Base-by-base conservation (phyloP, 2,113 vertebrate genomes). In the Solea solea region DNA sequence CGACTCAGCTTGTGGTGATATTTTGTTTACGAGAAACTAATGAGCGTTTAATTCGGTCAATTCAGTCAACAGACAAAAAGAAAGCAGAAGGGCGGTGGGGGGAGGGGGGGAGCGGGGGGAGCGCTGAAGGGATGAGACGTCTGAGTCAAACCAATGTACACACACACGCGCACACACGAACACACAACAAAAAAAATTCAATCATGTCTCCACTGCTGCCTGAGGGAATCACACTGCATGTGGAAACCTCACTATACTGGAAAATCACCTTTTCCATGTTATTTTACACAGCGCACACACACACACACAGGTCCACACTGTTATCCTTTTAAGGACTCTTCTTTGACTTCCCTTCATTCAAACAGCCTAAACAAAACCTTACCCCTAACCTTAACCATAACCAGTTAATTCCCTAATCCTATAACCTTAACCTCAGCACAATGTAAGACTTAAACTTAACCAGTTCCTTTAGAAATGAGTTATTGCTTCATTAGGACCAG, bases 251-350 rank as follows among this genome's bases (percentile, higher is more conserved):
- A 81, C 83, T 80, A 79, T 69, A 64, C 71, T 91, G 86, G 86
- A 91, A 91, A 91, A 91, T 91, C 90, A 85, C 84, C 74, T 89
- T 91, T 90, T 89, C 83, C 88, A 74, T 88, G 85, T 90, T 62
- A 91, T 90, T 91, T 85, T 85, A 82, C 85, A 85, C 85, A 85
- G 74, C 59, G 49, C 63, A 68, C 57, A 62, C 50, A 56, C 4
- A 16, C 41, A 64, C 45, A 64, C 72, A 63, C 46, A 13, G 2
- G 34, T 34, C 5, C 34, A 34, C 34, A 34, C 34, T 4, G 3
- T 6, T 34, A 34, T 34, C 3, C 34, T 34, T 34, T 34, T 34
- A 34, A 4, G 34, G 34, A 34, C 34, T 34, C 5, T 34, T 21
- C 21, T 21, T 21, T 21, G 21, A 21, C 21, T 21, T 21, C 21